These are phyloP conservation scores for Vidua macroura DNA, from an alignment of 2,113 vertebrate genomes.

Conservation along the genomic window DNA sequence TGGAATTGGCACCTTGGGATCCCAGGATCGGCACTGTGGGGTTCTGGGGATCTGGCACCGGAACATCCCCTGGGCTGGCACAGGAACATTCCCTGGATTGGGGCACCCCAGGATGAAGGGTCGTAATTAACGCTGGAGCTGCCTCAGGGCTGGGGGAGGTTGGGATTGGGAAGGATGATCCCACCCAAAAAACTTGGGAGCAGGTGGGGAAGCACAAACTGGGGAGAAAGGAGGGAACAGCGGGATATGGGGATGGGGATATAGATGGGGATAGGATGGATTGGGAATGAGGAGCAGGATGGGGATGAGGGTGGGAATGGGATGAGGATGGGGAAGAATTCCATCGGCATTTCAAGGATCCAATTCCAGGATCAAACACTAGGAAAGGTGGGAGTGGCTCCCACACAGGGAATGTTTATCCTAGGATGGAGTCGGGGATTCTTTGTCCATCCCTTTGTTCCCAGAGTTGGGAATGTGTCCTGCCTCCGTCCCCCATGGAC, in stretches of 20 bases:
- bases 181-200: neutral
- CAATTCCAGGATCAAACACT: neutral
- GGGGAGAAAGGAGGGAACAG: neutral
- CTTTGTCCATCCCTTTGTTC: neutral
- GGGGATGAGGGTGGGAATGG: neutral
- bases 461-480: neutral
- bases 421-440: neutral
- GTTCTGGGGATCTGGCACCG: rapidly evolving
- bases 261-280: too few species aligned
- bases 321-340: neutral
- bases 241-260: rapidly evolving
- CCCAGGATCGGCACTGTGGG: neutral
- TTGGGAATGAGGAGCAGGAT: too few species aligned
- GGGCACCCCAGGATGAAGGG: neutral
- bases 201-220: too few species aligned
- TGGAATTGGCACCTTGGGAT: rapidly evolving
- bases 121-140: rapidly evolving
- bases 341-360: rapidly evolving
- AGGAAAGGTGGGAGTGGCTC: neutral
- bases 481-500: rapidly evolving
- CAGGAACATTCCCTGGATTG: rapidly evolving
- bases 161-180: neutral
- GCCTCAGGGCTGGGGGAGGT: rapidly evolving
- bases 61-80: rapidly evolving
- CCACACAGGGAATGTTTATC: neutral